phyloP scores from a whole-genome alignment of 2,113 vertebrate species.

The Channa maculata region DNA sequence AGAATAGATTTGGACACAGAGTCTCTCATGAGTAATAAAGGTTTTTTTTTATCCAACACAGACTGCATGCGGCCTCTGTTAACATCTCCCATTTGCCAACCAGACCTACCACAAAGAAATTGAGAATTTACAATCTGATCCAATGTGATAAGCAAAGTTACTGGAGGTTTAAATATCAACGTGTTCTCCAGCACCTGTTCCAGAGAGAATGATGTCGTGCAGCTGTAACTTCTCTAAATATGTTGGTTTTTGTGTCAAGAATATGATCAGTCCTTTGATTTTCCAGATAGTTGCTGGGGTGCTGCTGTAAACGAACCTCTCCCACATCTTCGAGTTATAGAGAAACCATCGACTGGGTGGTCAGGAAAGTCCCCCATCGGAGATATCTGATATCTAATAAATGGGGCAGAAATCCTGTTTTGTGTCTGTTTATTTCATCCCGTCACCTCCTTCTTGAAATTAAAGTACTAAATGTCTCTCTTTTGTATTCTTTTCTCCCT shows the following conservation, averaged over 20 bases:
- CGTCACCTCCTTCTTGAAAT: constrained; percentile 8
- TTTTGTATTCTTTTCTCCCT: neutral
- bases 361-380: constrained; percentile 57
- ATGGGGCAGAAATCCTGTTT: constrained; percentile 29
- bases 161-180: constrained; percentile 21
- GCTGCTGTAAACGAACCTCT: constrained; percentile 35
- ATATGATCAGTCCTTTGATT: constrained; percentile 34
- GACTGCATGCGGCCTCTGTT: neutral
- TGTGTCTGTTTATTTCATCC: constrained; percentile 37
- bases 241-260: constrained; percentile 26
- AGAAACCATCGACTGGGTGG: constrained; percentile 53
- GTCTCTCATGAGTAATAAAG: neutral
- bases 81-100: neutral
- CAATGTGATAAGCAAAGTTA: constrained; percentile 25
- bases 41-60: neutral
- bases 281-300: constrained; percentile 21
- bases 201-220: neutral
- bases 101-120: constrained; percentile 20
- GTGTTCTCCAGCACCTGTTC: constrained; percentile 21
- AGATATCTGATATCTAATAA: constrained; percentile 49
- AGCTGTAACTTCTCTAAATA: constrained; percentile 47
- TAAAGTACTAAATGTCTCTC: neutral
- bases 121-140: constrained; percentile 5
- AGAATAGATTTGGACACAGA: neutral
- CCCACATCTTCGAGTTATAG: constrained; percentile 6